phyloP scores from a whole-genome alignment of 2,797 vertebrate species.

The Premnoplex brunnescens region DNA sequence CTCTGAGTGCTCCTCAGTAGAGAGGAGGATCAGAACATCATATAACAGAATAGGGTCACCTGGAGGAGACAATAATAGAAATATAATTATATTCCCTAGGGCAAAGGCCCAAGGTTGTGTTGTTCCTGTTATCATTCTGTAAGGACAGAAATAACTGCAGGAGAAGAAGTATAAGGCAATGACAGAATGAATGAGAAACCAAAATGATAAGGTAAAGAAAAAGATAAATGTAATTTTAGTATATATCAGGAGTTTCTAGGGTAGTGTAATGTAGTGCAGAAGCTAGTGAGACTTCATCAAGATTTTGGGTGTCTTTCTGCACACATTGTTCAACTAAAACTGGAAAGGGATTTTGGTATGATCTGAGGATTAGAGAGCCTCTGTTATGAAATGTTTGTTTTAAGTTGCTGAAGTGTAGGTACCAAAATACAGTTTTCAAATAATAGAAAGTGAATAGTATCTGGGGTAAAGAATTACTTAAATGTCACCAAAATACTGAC shows the following conservation, averaged over 20 bases:
- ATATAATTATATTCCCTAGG: slow-evolving; percentile 13
- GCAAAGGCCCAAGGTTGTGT: slow-evolving; percentile 21
- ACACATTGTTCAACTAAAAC: fast-evolving
- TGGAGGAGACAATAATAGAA: slow-evolving; percentile 23
- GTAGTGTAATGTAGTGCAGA: background rate
- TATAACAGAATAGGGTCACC: slow-evolving; percentile 13
- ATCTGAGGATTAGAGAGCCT: background rate
- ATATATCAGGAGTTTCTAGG: background rate
- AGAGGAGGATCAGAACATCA: slow-evolving; percentile 5
- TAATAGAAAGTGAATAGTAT: background rate
- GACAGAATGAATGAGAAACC: background rate
- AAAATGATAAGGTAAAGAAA: background rate
- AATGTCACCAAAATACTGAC: background rate
- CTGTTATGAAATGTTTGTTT: background rate
- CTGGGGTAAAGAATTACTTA: background rate
- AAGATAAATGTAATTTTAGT: background rate
- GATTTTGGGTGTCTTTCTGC: background rate
- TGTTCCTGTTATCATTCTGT: background rate
- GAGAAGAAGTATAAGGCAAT: background rate
- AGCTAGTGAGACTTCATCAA: background rate
- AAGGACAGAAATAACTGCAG: background rate
- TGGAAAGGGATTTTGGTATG: background rate
- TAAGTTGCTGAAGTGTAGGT: background rate
- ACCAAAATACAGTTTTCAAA: background rate
- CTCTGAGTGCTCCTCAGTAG: slow-evolving; percentile 23